Evolutionary conservation across 2,113 vertebrate genomes (phyloP).

Genomic region (Eptatretus burgeri): DNA sequence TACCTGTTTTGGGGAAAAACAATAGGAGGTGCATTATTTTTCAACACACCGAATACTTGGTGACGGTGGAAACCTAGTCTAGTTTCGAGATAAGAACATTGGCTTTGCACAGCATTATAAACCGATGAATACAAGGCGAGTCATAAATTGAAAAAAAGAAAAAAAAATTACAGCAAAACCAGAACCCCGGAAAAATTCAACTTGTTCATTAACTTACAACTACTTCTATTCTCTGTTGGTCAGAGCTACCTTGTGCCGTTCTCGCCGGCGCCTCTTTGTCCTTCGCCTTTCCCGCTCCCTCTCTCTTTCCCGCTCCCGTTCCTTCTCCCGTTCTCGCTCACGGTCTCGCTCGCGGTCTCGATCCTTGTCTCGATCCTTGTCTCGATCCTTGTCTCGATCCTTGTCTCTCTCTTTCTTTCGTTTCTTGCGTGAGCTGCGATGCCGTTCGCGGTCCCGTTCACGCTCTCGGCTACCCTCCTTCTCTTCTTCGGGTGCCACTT

Average conservation of each 20-base stretch:
- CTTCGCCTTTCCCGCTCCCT: conserved; percentile 48
- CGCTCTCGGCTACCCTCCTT: conserved; percentile 18
- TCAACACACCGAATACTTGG: too few species aligned
- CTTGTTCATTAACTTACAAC: too few species aligned
- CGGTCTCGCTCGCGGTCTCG: conserved; percentile 53
- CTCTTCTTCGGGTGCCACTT: conserved; percentile 23
- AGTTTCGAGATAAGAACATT: too few species aligned
- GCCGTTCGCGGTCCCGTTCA: conserved; percentile 15
- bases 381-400: conserved; percentile 17
- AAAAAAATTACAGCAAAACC: too few species aligned
- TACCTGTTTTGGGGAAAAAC: too few species aligned
- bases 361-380: conserved; percentile 17
- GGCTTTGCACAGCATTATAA: too few species aligned
- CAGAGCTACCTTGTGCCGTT: background rate
- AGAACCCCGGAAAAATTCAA: too few species aligned
- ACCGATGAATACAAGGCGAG: too few species aligned
- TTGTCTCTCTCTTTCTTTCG: conserved; percentile 37
- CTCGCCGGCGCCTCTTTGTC: conserved; percentile 60
- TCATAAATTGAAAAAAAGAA: too few species aligned
- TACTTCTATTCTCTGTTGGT: too few species aligned
- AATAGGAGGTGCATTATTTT: too few species aligned
- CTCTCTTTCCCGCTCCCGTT: conserved; percentile 47
- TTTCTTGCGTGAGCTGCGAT: conserved; percentile 46
- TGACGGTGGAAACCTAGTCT: too few species aligned
- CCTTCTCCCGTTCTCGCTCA: conserved; percentile 42